Evolutionary conservation across 64 coral and sea anemone genomes (phyloP), one percentile per base, ranked within the genome.

Genomic region (Exaiptasia diaphana): DNA sequence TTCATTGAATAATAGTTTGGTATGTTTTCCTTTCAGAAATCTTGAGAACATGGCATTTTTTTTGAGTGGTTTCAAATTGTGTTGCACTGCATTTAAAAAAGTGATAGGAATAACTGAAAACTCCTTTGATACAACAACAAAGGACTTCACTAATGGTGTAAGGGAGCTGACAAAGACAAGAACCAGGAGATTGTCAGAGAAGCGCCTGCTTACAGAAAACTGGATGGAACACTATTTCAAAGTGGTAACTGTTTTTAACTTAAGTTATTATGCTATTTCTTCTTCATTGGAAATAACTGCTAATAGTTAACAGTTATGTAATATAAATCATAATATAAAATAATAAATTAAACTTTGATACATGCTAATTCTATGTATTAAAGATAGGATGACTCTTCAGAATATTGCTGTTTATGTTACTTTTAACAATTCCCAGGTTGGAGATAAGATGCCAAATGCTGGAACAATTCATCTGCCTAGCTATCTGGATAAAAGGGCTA

Each of bases 391-490:
- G 8, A 20, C 48, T 50, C 20, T 50, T 50, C 48, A 50, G 20
- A 50, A 61, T 22, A 20, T 22, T 61, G 5, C 21, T 22, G 26
- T 61, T 22, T 61, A 4, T 67, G 25, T 31, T 15, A 67, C 11
- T 14, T 31, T 67, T 15, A 4, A 29, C 30, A 38, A 41, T 39
- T 35, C 3, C 40, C 14, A 75, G 72, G 45, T 75, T 17, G 72
- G 72, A 1, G 72, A 75, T 45, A 75, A 75, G 43, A 75, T 75
- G 72, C 72, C 72, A 52, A 46, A 75, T 50, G 53, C 72, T 52
- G 72, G 72, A 52, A 31, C 72, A 24, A 32, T 75, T 45, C 72
- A 75, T 75, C 44, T 75, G n/a, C 72, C 72, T 5, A 75, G 72
- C 48, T 75, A 23, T 75, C 50, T 75, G 21, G 72, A 75, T 29